These are phyloP conservation scores for Ahaetulla prasina DNA, from an alignment of 2,113 vertebrate species.

Conservation along the genomic window DNA sequence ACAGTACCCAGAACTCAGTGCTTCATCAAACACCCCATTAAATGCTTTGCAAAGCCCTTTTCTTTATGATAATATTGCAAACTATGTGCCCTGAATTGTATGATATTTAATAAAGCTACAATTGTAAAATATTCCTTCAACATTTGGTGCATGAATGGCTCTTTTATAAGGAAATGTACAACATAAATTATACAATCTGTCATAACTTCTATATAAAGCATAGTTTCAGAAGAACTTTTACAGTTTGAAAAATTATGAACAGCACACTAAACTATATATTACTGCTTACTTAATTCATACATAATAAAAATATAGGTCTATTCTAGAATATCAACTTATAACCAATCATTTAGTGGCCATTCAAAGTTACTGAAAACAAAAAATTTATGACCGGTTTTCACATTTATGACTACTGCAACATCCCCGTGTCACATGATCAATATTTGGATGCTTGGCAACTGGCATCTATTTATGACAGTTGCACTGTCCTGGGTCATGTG, in stretches of 20 bases:
- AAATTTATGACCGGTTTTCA: not conserved
- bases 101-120: slow-evolving; percentile 50
- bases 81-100: not conserved
- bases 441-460: not conserved
- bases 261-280: not conserved
- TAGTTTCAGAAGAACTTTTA: slow-evolving; percentile 47
- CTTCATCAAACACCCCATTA: not conserved
- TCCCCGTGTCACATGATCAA: not conserved
- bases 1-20: not conserved
- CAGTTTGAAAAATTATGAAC: slow-evolving; percentile 46
- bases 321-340: not conserved
- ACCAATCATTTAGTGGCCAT: not conserved
- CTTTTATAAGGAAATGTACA: not conserved
- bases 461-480: too few species aligned
- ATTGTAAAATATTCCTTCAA: slow-evolving; percentile 30
- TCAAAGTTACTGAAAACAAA: not conserved
- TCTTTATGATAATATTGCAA: not conserved
- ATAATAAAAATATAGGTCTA: not conserved
- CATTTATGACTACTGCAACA: not conserved
- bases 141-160: slow-evolving; percentile 16
- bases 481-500: too few species aligned
- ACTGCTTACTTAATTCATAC: not conserved
- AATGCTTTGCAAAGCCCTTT: not conserved
- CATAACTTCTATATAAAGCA: not conserved
- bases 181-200: not conserved